Evolutionary conservation across 1,140 invertebrate genomes (phyloP), one percentile per base, ranked within the genome.

Genomic region (Acromyrmex charruanus): DNA sequence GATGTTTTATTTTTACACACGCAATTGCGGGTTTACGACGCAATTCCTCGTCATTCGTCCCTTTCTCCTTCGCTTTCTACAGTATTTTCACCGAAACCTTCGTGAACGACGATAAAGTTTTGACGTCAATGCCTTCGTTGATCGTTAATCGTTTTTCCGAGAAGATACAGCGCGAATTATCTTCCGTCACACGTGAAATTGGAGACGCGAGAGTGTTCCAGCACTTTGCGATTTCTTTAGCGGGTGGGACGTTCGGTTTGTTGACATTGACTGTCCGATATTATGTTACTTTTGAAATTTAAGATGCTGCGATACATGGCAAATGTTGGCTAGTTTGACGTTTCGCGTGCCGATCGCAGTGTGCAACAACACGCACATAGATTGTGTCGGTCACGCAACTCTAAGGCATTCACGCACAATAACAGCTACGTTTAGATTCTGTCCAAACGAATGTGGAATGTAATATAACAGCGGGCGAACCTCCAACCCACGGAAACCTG

Each of bases 361-460:
- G 18, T 80, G 49, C 61, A 28, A 59, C 55, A 10, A n/a, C 55
- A 58, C 7, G n/a, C 7, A n/a, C n/a, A 9, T 21, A 58, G n/a
- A 1, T 58, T 85, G 63, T 71, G 84, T 55, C 82, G 72, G 77
- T 49, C 87, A 87, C 87, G 86, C 88, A 89, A 93, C 88, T 93
- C 90, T 81, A 85, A 87, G 49, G 18, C 21, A 69, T 58, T 58
- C 80, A 86, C 88, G 85, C 79, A 74, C 88, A 88, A 90, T 91
- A 91, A 92, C 90, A 89, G 84, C 18, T n/a, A 18, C 80, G 77
- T 58, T 85, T 87, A 77, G 61, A 39, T 87, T 88, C 53, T 31
- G 71, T 65, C 49, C 35, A 21, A 31, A 9, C 81, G 55, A 84
- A 66, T 18, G 18, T 18, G 2, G 6, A 18, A 55, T 18, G 7